Evolutionary conservation across 2,888 invertebrate genomes (phyloP), one percentile per base, ranked within the genome.

Genomic region (Rhamnusium bicolor): DNA sequence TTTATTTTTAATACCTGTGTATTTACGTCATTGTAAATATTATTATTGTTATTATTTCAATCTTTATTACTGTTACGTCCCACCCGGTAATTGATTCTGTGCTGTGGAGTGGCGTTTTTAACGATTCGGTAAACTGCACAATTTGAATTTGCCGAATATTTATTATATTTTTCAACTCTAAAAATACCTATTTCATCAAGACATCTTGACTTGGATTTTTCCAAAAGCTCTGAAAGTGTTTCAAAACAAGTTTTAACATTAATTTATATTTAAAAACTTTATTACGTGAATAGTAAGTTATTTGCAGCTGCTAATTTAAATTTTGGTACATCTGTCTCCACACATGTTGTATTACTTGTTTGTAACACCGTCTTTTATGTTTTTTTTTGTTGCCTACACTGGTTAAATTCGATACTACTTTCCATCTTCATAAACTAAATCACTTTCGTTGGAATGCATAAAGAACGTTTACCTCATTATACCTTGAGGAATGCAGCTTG

Each of bases 401-500:
- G 40, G 40, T 40, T n/a, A 40, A 40, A 40, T 40, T 40, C 40
- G n/a, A 40, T 40, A 40, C 40, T 40, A n/a, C 40, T n/a, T 40
- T 10, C 12, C 40, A 40, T 40, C 53, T 24, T 53, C 32, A 29
- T 32, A 32, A 65, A 29, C 29, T 16, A 40, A 65, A 68, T 74
- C 74, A 71, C 74, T 74, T 74, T 74, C 74, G 53, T 69, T 71
- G 71, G 74, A 74, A 74, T 74, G 71, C 74, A 68, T 54, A 29
- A 62, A 62, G 51, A 65, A 53, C 65, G 53, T 65, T 65, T 65
- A 65, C 65, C 65, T 65, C 51, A 29, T 65, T 53, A 53, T 29
- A 19, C 27, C 32, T 21, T 29, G 21, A 53, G 54, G 65, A 65
- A 65, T 65, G 65, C 65, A 65, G 65, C 65, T 19, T 29, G 51